phyloP scores from a whole-genome alignment of 2,888 invertebrate genomes.

The Ennomos erosarius region DNA sequence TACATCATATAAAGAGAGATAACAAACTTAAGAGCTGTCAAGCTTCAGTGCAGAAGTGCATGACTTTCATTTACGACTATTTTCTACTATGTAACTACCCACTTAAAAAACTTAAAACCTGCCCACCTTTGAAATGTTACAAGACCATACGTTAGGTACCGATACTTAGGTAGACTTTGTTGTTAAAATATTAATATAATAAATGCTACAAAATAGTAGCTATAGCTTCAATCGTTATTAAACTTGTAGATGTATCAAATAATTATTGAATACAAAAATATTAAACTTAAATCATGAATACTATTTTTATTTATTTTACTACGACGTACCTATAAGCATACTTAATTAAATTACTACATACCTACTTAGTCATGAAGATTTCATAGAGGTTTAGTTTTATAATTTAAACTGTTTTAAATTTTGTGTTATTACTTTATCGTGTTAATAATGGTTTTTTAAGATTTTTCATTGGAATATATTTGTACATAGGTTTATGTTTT shows the following conservation, averaged over 20 bases:
- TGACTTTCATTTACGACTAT: no score
- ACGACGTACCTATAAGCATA: background rate
- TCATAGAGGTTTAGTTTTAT: no score
- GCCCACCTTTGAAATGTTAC: no score
- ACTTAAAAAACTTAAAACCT: no score
- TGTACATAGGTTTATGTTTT: background rate
- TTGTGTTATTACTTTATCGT: background rate
- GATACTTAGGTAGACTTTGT: slow-evolving; percentile 25
- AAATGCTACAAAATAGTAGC: slow-evolving; percentile 30
- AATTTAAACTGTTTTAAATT: no score
- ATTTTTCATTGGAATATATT: background rate
- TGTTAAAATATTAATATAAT: slow-evolving; percentile 41
- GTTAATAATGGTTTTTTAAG: no score
- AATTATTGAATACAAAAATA: background rate
- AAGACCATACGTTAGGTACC: background rate
- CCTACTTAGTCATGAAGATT: no score
- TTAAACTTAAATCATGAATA: no score
- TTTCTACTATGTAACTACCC: no score
- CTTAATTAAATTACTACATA: background rate
- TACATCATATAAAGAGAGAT: no score
- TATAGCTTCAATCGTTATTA: slow-evolving; percentile 33
- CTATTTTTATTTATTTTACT: background rate
- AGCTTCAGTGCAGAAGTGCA: no score
- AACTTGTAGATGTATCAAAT: slow-evolving; percentile 13
- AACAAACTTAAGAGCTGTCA: no score